Conservation (phyloP, 92 coral and sea anemone species). For the Pocillopora meandrina region DNA sequence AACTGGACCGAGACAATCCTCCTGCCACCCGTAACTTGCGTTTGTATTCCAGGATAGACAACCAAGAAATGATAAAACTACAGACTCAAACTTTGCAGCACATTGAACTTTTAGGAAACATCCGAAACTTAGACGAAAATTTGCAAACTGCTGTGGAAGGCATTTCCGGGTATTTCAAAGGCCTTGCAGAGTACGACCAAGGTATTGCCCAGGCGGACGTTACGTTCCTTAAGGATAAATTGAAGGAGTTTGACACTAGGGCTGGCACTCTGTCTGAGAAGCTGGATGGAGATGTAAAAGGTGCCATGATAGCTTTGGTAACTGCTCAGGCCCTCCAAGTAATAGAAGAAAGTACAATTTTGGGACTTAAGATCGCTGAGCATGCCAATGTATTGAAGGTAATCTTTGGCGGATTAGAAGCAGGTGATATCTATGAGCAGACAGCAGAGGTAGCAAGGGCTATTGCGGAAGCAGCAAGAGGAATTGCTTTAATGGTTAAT, state of each 20-base stretch:
- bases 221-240: conserved; percentile 46
- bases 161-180: conserved; percentile 43
- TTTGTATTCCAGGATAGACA: conserved; percentile 31
- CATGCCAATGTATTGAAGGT: conserved; percentile 49
- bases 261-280: conserved; percentile 39
- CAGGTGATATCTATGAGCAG: conserved; percentile 59
- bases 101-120: conserved; percentile 47
- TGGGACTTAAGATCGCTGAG: conserved; percentile 52
- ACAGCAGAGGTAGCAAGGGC: conserved; percentile 34
- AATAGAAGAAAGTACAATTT: conserved; percentile 29
- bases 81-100: conserved; percentile 17
- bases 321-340: conserved; percentile 33
- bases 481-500: background rate
- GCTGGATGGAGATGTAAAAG: conserved; percentile 39
- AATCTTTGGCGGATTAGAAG: conserved; percentile 55
- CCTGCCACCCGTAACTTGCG: conserved; percentile 46
- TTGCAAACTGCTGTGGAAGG: conserved; percentile 34
- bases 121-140: conserved; percentile 46
- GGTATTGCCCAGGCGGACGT: conserved; percentile 60
- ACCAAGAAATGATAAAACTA: conserved; percentile 42
- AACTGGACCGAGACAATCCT: conserved; percentile 28
- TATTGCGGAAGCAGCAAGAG: conserved; percentile 11
- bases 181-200: conserved; percentile 64
- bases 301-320: conserved; percentile 31
- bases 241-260: conserved; percentile 27